Conservation (phyloP, 2,888 invertebrate genomes). For the Aphidoletes aphidimyza region DNA sequence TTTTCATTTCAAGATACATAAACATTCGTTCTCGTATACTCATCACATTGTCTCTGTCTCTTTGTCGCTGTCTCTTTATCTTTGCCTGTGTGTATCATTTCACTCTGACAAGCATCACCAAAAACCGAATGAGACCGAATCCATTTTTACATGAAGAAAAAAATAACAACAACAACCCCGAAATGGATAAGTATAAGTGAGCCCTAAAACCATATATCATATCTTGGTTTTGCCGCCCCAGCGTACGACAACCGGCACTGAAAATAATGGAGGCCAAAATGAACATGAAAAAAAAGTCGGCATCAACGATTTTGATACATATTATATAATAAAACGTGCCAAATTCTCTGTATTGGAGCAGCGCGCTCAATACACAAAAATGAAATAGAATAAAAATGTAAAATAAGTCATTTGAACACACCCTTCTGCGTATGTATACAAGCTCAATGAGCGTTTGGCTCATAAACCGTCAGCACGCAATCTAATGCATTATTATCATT, state of each 20-base stretch:
- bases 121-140: neutral
- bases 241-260: neutral
- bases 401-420: conserved; percentile 47
- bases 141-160: conserved; percentile 22
- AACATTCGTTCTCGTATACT: neutral
- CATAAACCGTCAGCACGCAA: neutral
- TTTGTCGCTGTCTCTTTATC: too few relatives aligned
- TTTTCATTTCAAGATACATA: neutral
- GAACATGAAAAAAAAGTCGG: neutral
- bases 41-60: too few relatives aligned
- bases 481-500: conserved; percentile 17
- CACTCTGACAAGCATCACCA: neutral
- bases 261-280: neutral
- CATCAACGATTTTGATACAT: neutral
- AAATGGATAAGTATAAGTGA: neutral
- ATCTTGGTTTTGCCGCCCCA: neutral
- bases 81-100: too few relatives aligned
- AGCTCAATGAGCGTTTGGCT: neutral
- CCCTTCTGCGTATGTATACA: neutral
- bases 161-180: too few relatives aligned
- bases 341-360: neutral
- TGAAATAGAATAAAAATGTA: conserved; percentile 24
- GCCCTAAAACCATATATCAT: conserved; percentile 18
- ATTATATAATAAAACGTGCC: neutral
- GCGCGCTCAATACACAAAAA: neutral